Conservation (phyloP, 2,113 vertebrate genomes). For the Cavia aperea region DNA sequence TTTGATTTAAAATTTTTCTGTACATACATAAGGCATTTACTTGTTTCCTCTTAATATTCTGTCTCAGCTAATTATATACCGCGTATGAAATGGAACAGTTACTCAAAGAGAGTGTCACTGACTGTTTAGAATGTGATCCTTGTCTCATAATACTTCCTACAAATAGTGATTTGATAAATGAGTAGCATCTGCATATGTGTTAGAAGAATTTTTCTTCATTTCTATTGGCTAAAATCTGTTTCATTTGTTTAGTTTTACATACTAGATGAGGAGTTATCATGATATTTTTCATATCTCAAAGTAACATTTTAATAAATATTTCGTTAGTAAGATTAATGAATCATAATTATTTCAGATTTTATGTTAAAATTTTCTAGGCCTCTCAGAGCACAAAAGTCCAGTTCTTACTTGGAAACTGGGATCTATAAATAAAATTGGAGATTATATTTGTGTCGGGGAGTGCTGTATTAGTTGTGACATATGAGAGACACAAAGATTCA, state of each 20-base stretch:
- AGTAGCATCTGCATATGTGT: neutral
- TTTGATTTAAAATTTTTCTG: neutral
- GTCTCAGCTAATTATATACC: conserved; percentile 19
- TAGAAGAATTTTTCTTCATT: neutral
- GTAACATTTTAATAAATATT: neutral
- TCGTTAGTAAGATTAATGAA: neutral
- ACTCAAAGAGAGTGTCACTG: neutral
- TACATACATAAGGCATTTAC: neutral
- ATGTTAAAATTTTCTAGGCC: neutral
- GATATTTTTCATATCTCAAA: neutral
- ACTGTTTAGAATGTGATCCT: neutral
- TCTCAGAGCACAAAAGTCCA: neutral
- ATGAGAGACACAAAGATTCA: neutral
- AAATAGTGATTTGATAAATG: neutral
- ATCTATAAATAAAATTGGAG: neutral
- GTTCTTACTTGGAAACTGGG: neutral
- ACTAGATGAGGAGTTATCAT: neutral
- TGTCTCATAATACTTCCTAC: neutral
- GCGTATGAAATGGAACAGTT: neutral
- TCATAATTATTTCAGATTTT: neutral
- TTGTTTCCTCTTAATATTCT: conserved; percentile 10
- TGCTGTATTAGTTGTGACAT: neutral
- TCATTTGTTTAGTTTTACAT: neutral
- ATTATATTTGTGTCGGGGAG: neutral
- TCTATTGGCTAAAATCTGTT: neutral